Evolutionary conservation across 2,888 invertebrate species (phyloP), one percentile per base, ranked within the genome.

Genomic region (Tetrapedia diversipes): DNA sequence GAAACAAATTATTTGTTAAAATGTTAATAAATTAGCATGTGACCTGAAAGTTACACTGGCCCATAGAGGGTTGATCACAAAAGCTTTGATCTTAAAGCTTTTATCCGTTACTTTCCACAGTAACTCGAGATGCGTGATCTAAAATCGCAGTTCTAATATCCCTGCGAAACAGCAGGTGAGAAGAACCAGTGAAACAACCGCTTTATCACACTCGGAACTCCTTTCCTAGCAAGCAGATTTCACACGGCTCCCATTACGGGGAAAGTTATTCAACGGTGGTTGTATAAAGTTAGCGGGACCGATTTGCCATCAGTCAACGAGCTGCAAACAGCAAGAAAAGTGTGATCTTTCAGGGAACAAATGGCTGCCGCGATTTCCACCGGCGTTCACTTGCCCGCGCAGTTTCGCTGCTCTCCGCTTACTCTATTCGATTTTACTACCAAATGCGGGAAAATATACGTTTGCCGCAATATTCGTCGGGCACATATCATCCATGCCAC

Each of bases 361-460:
- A 79, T 79, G 77, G 68, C 68, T 41, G 32, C 27, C 77, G 72
- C 65, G 68, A 77, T 77, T 79, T 79, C 67, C 71, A 57, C 29
- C 14, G 34, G 22, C 64, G 68, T 63, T n/a, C n/a, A 43, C 49
- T 61, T 70, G 54, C 43, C 70, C 39, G 37, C 53, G 67, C 61
- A 68, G 65, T 73, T 73, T 73, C 68, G 34, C 77, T 65, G 57
- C 64, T 64, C 39, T 39, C 64, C 68, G 51, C 65, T 72, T 65
- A 66, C 77, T 73, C 66, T 73, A 79, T 77, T 81, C 60, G 71
- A 83, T 83, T 83, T 81, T 73, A 83, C 83, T 83, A 77, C 66
- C 81, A 83, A 83, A 83, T 81, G 77, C 72, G 76, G 59, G 72
- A 66, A 77, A 83, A 83, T 81, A 64, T 79, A 79, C 76, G 68